These are phyloP conservation scores for Chaetodon trifascialis DNA, from an alignment of 2,113 vertebrate species.

Conservation along the genomic window DNA sequence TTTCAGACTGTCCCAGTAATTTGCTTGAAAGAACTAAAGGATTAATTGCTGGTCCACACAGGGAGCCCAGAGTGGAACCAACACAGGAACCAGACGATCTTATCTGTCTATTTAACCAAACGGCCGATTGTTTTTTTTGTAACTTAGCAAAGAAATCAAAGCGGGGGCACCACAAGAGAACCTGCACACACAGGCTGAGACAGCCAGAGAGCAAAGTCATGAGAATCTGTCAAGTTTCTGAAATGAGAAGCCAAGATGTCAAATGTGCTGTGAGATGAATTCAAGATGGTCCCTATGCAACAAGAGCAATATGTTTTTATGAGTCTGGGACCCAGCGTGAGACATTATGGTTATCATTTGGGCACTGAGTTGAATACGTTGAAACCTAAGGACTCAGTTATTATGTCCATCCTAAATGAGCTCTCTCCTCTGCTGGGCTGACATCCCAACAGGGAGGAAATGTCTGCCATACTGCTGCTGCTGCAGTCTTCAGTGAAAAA, in stretches of 20 bases:
- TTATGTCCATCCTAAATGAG: constrained; percentile 17
- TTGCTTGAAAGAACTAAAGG: not conserved
- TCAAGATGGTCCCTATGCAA: constrained; percentile 41
- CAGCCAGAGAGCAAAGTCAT: constrained; percentile 1
- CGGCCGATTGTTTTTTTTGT: not conserved
- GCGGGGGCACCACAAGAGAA: constrained; percentile 15
- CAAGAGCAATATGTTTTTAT: constrained; percentile 53
- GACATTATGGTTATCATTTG: constrained; percentile 43
- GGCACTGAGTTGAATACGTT: constrained; percentile 1
- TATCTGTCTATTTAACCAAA: constrained; percentile 7
- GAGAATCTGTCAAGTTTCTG: constrained; percentile 1
- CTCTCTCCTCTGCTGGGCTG: not conserved
- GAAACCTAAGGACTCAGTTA: constrained; percentile 12
- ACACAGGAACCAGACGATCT: not conserved
- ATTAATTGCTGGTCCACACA: not conserved
- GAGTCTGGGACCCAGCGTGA: constrained; percentile 10
- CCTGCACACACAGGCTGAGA: not conserved
- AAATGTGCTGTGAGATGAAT: constrained; percentile 36
- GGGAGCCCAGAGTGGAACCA: not conserved
- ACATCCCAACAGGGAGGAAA: constrained; percentile 11
- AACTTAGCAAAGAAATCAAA: constrained; percentile 30
- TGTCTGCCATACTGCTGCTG: not conserved
- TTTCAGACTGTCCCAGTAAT: not conserved
- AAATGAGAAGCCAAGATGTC: not conserved
- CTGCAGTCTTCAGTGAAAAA: not conserved